phyloP scores from a whole-genome alignment of 1,140 invertebrate species.

The Brachionus asplanchnoidis region DNA sequence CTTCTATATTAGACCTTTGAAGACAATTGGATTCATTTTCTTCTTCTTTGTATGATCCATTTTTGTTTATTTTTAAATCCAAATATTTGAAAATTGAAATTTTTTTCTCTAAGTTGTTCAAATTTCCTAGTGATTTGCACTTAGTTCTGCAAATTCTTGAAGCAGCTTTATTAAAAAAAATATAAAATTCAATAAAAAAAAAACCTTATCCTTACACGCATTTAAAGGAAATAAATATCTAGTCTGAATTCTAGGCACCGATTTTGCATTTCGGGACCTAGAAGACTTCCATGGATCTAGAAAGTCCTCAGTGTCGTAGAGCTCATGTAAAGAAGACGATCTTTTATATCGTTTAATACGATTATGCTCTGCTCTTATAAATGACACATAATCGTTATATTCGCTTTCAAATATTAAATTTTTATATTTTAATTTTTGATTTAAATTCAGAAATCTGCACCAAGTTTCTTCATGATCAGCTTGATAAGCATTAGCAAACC shows the following conservation, averaged over 20 bases:
- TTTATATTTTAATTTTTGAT: not conserved
- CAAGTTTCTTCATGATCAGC: not conserved
- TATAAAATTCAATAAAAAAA: slow-evolving; percentile 46
- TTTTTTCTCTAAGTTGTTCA: not conserved
- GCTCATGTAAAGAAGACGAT: not conserved
- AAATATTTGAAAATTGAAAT: not conserved
- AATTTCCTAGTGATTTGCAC: not conserved
- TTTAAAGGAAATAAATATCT: slow-evolving; percentile 94
- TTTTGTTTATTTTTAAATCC: not conserved
- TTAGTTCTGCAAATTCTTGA: not conserved
- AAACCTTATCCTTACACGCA: slow-evolving; percentile 61
- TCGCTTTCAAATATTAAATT: slow-evolving; percentile 9
- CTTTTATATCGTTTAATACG: not conserved
- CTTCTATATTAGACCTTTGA: not conserved
- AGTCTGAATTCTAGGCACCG: slow-evolving; percentile 79
- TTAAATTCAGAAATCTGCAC: not conserved
- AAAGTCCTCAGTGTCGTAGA: not conserved
- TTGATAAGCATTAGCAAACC: not conserved
- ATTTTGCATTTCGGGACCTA: slow-evolving; percentile 81
- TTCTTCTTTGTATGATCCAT: not conserved
- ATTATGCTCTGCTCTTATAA: not conserved
- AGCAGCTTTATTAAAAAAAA: not conserved
- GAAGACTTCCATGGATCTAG: slow-evolving; percentile 95
- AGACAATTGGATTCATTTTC: not conserved
- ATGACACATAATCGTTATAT: not conserved